Percentiles rank a stretch among this genome's conserved stretches.
Evolutionary conservation across 1,140 invertebrate genomes (phyloP).

Genomic region (Lutraria rhynchaena): DNA sequence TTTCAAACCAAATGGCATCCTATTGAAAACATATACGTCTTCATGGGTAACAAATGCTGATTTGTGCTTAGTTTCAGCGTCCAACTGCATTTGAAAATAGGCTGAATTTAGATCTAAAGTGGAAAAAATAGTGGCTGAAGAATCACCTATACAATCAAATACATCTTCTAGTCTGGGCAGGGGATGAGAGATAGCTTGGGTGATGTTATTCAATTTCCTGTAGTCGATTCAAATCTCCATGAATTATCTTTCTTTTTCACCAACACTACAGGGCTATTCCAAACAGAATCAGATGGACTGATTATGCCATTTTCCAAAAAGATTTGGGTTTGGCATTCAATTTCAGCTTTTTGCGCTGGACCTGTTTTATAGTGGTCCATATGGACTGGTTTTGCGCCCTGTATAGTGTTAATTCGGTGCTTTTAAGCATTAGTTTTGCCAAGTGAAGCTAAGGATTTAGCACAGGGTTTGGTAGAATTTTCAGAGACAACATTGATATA

Average conservation of each 20-base stretch:
- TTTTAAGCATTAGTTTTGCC: slow-evolving; percentile 51
- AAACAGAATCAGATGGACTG: slow-evolving; percentile 1
- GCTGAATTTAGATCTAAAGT: slow-evolving; percentile 58
- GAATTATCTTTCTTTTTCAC: slow-evolving; percentile 60
- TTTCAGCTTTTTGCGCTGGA: slow-evolving; percentile 40
- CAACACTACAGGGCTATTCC: too few relatives aligned
- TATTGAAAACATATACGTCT: slow-evolving; percentile 52
- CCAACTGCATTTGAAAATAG: slow-evolving; percentile 57
- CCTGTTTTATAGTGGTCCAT: slow-evolving; percentile 25
- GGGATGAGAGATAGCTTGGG: slow-evolving; percentile 26
- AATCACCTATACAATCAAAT: slow-evolving; percentile 46
- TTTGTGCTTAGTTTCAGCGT: slow-evolving; percentile 58
- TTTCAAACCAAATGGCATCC: slow-evolving; percentile 58
- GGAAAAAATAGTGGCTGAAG: slow-evolving; percentile 42
- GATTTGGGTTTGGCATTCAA: slow-evolving; percentile 50
- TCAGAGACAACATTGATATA: slow-evolving; percentile 6
- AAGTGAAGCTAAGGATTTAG: slow-evolving; percentile 43
- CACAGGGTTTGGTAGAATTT: slow-evolving; percentile 50
- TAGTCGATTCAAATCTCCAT: slow-evolving; percentile 64
- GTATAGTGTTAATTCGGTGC: slow-evolving; percentile 56
- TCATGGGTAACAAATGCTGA: too few relatives aligned
- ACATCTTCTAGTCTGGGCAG: slow-evolving; percentile 50
- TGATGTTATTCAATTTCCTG: slow-evolving; percentile 58
- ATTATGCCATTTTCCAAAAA: slow-evolving; percentile 44
- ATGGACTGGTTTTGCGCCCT: too few relatives aligned